Percentiles rank a stretch among this genome's conserved stretches.
Conservation (phyloP, 1,140 invertebrate species). For the Chrysoperla carnea region DNA sequence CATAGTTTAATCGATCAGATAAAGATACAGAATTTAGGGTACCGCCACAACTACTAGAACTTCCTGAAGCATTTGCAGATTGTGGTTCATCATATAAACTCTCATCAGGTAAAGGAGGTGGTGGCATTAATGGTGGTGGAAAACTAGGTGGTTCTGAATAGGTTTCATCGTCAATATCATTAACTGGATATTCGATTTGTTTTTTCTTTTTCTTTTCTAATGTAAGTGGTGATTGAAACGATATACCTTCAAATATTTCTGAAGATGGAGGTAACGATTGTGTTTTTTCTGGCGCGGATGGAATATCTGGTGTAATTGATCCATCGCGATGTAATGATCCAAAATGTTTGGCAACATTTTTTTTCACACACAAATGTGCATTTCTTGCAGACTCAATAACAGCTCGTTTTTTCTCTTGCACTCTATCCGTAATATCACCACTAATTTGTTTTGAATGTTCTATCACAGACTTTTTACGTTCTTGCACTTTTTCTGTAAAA, state of each 20-base stretch:
- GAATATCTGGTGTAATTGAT: constrained; percentile 3
- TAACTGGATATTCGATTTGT: not conserved
- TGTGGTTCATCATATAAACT: not conserved
- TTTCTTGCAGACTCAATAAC: constrained; percentile 30
- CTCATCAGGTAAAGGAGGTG: not conserved
- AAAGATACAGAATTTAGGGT: constrained; percentile 31
- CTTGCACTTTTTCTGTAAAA: constrained; percentile 9
- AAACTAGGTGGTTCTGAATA: constrained; percentile 4
- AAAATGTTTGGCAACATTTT: constrained; percentile 16
- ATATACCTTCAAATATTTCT: constrained; percentile 17
- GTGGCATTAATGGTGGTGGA: constrained; percentile 1
- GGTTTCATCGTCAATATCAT: constrained; percentile 11
- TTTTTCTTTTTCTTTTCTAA: constrained; percentile 3
- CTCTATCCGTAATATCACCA: constrained; percentile 28
- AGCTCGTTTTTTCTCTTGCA: constrained; percentile 27
- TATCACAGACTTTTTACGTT: constrained; percentile 17
- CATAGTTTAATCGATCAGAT: constrained; percentile 13
- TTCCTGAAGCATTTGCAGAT: constrained; percentile 11
- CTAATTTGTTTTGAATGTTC: constrained; percentile 26
- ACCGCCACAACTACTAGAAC: constrained; percentile 18
- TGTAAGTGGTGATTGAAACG: constrained; percentile 18
- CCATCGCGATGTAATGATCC: constrained; percentile 14
- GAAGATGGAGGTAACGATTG: constrained; percentile 6
- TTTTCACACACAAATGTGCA: constrained; percentile 23
- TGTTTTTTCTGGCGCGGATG: constrained; percentile 7